Evolutionary conservation across 2,797 vertebrate species (phyloP).

Genomic region (Antrozous pallidus): DNA sequence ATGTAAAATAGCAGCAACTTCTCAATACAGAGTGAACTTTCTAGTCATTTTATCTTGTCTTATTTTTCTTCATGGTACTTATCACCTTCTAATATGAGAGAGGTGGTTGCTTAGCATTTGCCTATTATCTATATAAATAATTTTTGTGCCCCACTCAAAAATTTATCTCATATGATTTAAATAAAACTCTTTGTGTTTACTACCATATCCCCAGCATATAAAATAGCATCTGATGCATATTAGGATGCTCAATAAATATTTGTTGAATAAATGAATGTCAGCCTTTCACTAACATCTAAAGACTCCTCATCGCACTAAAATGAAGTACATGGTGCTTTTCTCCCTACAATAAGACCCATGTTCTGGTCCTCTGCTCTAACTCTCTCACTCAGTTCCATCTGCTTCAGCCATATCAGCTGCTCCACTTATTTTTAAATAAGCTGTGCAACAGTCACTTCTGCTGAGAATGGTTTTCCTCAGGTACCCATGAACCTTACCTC

Average conservation of each 20-base stretch:
- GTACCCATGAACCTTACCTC: rapidly evolving
- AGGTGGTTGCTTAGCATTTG: background rate
- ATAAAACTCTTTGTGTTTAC: background rate
- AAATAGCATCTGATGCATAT: background rate
- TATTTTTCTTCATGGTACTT: background rate
- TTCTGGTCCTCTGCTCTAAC: background rate
- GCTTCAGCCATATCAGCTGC: background rate
- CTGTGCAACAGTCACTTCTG: background rate
- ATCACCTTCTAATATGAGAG: background rate
- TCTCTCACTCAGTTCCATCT: background rate
- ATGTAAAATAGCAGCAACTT: background rate
- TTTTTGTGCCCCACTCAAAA: background rate
- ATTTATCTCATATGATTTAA: background rate
- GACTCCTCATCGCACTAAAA: background rate
- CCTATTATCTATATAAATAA: background rate
- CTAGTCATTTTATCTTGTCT: background rate
- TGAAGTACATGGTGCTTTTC: background rate
- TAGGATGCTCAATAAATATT: background rate
- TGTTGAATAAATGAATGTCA: background rate
- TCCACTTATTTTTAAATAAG: background rate
- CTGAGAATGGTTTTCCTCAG: background rate
- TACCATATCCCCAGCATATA: background rate
- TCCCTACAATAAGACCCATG: rapidly evolving
- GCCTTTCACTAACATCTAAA: background rate
- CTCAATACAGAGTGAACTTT: background rate